Conservation (phyloP, 2,797 vertebrate species). For the Phrynocephalus vlangalii region DNA sequence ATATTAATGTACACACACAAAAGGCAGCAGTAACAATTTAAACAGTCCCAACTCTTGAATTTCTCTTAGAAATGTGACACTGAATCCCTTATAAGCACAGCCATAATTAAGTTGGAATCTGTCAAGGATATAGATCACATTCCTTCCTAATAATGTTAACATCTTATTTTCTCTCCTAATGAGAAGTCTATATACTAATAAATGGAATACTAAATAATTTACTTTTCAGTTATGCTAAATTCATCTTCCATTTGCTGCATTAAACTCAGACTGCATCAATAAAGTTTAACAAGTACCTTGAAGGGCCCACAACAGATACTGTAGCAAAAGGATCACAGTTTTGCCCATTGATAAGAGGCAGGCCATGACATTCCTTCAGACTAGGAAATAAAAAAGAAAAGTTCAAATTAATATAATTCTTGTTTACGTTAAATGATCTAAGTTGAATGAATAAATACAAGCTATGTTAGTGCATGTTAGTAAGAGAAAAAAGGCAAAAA, state of each 20-base stretch:
- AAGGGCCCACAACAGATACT: constrained; percentile 92
- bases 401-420: not conserved
- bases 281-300: constrained; percentile 83
- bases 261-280: not conserved
- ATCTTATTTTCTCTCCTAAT: not conserved
- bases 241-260: not conserved
- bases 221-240: not conserved
- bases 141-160: not conserved
- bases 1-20: not conserved
- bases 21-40: not conserved
- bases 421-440: constrained; percentile 1
- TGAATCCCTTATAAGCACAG: not conserved
- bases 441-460: not conserved
- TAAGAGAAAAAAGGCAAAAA: too few relatives aligned
- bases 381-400: constrained; percentile 74
- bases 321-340: constrained; percentile 96
- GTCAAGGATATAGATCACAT: not conserved
- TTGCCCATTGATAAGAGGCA: constrained; percentile 95
- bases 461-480: not conserved
- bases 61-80: not conserved
- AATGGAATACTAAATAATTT: not conserved
- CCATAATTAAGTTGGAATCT: not conserved
- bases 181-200: not conserved
- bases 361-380: constrained; percentile 94
- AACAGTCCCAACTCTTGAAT: not conserved